phyloP scores from a whole-genome alignment of 2,888 invertebrate genomes.

The Parthenolecanium corni region DNA sequence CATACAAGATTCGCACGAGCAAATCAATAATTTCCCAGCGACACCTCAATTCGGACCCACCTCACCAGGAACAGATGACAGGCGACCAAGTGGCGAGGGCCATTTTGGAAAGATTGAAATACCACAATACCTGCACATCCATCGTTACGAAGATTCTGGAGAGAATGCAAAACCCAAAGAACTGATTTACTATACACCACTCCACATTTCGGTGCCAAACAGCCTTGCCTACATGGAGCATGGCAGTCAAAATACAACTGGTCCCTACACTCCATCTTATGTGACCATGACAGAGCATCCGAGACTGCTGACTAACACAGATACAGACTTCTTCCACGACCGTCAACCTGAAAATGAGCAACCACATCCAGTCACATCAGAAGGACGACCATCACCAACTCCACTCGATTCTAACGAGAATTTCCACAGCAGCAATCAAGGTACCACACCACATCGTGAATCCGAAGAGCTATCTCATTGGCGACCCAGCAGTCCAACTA shows the following conservation, averaged over 20 bases:
- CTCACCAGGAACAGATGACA: not conserved
- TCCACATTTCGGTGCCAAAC: conserved; percentile 18
- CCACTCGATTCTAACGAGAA: not conserved
- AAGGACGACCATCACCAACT: not conserved
- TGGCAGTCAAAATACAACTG: not conserved
- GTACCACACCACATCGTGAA: no score
- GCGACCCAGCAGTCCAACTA: not conserved
- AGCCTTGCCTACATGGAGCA: conserved; percentile 20
- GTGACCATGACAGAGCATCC: conserved; percentile 24
- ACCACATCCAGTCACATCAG: not conserved
- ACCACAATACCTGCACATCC: conserved; percentile 23
- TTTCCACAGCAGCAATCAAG: not conserved
- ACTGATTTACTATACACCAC: conserved; percentile 15
- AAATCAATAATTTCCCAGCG: not conserved
- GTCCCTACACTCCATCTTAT: not conserved
- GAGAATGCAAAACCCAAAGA: conserved; percentile 15
- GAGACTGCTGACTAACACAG: not conserved
- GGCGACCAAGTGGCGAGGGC: not conserved
- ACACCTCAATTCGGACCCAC: not conserved
- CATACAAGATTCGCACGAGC: not conserved
- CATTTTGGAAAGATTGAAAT: conserved; percentile 8
- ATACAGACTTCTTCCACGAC: not conserved
- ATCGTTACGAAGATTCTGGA: conserved; percentile 17
- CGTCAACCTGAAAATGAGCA: not conserved
- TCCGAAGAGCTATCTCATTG: no score